Evolutionary conservation across 64 coral and sea anemone genomes (phyloP), one percentile per base, ranked within the genome.

Genomic region (Stylophora pistillata): DNA sequence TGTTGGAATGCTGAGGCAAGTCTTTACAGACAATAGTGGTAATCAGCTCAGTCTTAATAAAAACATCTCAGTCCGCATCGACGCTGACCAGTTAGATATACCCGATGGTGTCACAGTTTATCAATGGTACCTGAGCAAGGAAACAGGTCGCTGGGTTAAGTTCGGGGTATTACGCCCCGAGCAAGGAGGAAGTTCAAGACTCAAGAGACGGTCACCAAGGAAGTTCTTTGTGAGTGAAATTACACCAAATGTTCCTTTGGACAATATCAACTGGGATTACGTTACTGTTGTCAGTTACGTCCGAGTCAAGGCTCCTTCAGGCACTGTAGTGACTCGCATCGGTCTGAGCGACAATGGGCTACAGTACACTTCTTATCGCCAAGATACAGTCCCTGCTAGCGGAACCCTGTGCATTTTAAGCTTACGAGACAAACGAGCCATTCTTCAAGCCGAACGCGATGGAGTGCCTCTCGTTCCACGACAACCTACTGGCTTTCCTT

Each of bases 121-220:
- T 25, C 62, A 86, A 4, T 91, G 81, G 73, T 91, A 85, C 56
- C 23, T 91, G 30, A 85, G 61, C 74, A 53, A 91, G 13, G 58
- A 56, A 58, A 91, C 90, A 3, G 90, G 90, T 2, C 73, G 90
- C 58, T 91, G 90, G 90, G 89, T 91, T 13, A 83, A 91, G 72
- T 73, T 83, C 16, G 89, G 89, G 0, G 85, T 66, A 9, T 54
- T 91, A 21, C n/a, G 58, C 12, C 23, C 57, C 53, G 72, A 41
- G 9, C 31, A 74, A 47, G 31, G 33, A 0, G 37, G 23, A 25
- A 70, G 54, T 2, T 74, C 72, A 7, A 56, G 90, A 21, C 75
- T 33, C 20, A 91, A 91, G 30, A 58, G 90, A 23, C 72, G 58
- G 30, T 10, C 21, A 37, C 72, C 32, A 37, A 91, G 86, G 60